Evolutionary conservation across 2,113 vertebrate genomes (phyloP).

Genomic region (cat (Felis catus)): DNA sequence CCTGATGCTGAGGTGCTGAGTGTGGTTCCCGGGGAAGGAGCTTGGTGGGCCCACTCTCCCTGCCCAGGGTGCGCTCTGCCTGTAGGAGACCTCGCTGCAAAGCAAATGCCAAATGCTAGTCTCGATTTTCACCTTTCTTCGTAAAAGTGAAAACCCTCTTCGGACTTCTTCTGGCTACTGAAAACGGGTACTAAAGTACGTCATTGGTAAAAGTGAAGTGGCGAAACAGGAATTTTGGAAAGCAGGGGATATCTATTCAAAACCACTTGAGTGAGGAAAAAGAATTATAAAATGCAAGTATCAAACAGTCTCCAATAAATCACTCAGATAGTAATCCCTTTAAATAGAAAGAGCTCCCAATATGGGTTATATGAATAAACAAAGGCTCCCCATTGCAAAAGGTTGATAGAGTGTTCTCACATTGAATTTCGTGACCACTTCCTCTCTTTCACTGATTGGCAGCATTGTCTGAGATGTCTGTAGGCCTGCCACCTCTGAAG

Average conservation of each 20-base stretch:
- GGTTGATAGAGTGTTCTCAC: neutral
- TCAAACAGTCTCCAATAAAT: neutral
- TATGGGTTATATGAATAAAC: neutral
- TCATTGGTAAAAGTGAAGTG: neutral
- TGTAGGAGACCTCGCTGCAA: neutral
- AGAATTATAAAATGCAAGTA: slow-evolving; percentile 16
- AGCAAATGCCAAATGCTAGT: neutral
- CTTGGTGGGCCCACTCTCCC: neutral
- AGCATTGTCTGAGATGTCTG: neutral
- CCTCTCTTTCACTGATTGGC: neutral
- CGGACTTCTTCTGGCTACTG: neutral
- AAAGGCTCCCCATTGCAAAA: neutral
- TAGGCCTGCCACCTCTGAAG: slow-evolving; percentile 23
- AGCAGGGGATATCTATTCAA: neutral
- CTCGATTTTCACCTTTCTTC: neutral
- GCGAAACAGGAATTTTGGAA: neutral
- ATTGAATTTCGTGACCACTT: neutral
- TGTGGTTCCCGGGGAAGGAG: neutral
- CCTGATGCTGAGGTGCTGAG: neutral
- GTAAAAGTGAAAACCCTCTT: neutral
- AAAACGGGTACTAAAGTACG: neutral
- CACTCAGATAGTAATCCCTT: neutral
- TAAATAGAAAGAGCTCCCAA: neutral
- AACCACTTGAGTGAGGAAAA: slow-evolving; percentile 1
- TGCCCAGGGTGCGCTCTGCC: neutral